Evolutionary conservation across 2,113 vertebrate species (phyloP), one percentile per base, ranked within the genome.

Genomic region (Symphodus melops): DNA sequence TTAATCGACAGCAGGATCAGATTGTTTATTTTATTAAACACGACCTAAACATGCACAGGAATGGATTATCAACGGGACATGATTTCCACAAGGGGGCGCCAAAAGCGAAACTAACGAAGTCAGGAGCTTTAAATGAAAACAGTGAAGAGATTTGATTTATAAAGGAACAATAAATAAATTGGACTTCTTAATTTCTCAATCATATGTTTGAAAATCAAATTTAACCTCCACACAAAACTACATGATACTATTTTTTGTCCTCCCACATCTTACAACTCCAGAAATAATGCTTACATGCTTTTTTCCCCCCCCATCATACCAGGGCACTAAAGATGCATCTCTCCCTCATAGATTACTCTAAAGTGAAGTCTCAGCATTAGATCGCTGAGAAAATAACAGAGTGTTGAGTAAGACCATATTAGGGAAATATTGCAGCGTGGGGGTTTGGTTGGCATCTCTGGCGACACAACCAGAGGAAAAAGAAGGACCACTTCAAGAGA

Each of bases 401-500:
- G 14, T 77, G 81, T 82, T 67, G 64, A 61, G 67, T 25, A 12
- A 59, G 60, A 68, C 65, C 79, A 65, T 60, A 82, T 81, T 79
- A 85, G 75, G 63, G 60, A 64, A 75, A 84, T 77, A 68, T 63
- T 64, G 66, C 68, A 81, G 80, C 63, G 69, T 67, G 64, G 61
- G 77, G n/a, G n/a, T n/a, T n/a, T n/a, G n/a, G 56, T 62, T 84
- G 76, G 80, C 78, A 79, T 80, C 73, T 77, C 52, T 0, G 51
- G 75, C 37, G n/a, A 75, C 80, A 83, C 72, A 84, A 71, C 28
- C 0, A 11, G 39, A 59, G 52, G n/a, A 62, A 25, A 74, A 73
- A 75, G 74, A 56, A 83, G 79, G 59, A 65, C 73, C 72, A 81
- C 87, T 89, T 86, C 85, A 91, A 88, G 85, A 88, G 82, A 77